Evolutionary conservation across 2,113 vertebrate species (phyloP).

Genomic region (Platichthys flesus): DNA sequence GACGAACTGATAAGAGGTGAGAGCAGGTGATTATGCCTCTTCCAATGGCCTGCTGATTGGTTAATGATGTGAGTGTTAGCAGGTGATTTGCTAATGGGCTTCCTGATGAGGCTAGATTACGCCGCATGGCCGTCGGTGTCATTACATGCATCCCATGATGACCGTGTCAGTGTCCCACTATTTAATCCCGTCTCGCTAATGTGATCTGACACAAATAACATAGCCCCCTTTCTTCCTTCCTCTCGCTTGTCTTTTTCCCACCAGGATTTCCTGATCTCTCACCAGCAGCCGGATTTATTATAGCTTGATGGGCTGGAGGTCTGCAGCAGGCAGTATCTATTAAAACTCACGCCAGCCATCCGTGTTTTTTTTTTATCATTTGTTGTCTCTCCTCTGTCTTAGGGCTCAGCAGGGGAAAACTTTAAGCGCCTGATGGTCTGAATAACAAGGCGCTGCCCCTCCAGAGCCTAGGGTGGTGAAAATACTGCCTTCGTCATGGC

Average conservation of each 20-base stretch:
- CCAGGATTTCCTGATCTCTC: slow-evolving; percentile 48
- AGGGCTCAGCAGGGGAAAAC: slow-evolving; percentile 52
- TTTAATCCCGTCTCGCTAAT: slow-evolving; percentile 60
- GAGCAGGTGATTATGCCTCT: slow-evolving; percentile 51
- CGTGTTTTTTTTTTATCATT: slow-evolving; percentile 37
- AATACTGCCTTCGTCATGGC: slow-evolving; percentile 32
- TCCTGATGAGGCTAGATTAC: slow-evolving; percentile 64
- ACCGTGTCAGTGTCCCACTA: slow-evolving; percentile 61
- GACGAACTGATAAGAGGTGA: slow-evolving; percentile 52
- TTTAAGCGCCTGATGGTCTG: slow-evolving; percentile 32
- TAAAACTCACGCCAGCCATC: slow-evolving; percentile 16
- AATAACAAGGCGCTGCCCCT: slow-evolving; percentile 23
- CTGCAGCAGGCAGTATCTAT: slow-evolving; percentile 17
- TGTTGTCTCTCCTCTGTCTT: slow-evolving; percentile 36
- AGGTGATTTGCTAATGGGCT: slow-evolving; percentile 71
- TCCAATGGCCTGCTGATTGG: slow-evolving; percentile 69
- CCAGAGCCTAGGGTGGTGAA: slow-evolving; percentile 23
- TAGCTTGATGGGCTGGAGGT: slow-evolving; percentile 47
- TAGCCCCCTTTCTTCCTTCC: slow-evolving; percentile 23
- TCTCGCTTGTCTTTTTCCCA: slow-evolving; percentile 13
- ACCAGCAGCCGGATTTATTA: slow-evolving; percentile 39
- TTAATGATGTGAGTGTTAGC: slow-evolving; percentile 71
- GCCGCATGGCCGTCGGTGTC: slow-evolving; percentile 25
- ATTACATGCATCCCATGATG: slow-evolving; percentile 64
- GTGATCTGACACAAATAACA: slow-evolving; percentile 59